Evolutionary conservation across 2,888 invertebrate genomes (phyloP).

Genomic region (Pammene fasciana): DNA sequence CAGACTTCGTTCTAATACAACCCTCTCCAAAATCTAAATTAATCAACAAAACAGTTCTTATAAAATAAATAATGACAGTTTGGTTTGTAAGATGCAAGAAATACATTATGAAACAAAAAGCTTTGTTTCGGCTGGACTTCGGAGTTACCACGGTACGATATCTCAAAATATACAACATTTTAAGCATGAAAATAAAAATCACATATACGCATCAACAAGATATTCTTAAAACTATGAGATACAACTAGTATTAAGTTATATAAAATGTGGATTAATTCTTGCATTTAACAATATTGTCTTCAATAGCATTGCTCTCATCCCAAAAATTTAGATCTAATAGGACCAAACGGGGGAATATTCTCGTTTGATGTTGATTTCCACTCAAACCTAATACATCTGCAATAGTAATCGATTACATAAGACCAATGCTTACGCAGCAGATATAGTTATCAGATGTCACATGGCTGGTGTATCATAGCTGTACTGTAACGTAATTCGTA

Average conservation of each 20-base stretch:
- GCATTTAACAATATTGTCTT: constrained; percentile 82
- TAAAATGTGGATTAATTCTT: constrained; percentile 79
- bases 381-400: constrained; percentile 33
- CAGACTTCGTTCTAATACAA: constrained; percentile 54
- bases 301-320: constrained; percentile 74
- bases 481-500: neutral
- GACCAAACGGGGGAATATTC: constrained; percentile 45
- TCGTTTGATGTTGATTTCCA: constrained; percentile 16
- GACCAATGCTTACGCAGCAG: neutral
- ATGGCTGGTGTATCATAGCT: neutral
- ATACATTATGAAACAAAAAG: neutral
- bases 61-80: neutral
- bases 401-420: constrained; percentile 42
- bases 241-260: constrained; percentile 66
- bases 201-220: constrained; percentile 59
- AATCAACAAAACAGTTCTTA: neutral
- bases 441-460: neutral
- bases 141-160: neutral
- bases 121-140: neutral
- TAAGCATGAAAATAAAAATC: constrained; percentile 44
- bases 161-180: neutral
- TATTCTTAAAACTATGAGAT: constrained; percentile 64
- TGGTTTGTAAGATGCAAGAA: neutral
- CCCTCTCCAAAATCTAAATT: constrained; percentile 40
- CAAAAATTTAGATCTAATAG: constrained; percentile 57